Conservation (phyloP, 2,888 invertebrate genomes). For the Caradrina clavipalpis region DNA sequence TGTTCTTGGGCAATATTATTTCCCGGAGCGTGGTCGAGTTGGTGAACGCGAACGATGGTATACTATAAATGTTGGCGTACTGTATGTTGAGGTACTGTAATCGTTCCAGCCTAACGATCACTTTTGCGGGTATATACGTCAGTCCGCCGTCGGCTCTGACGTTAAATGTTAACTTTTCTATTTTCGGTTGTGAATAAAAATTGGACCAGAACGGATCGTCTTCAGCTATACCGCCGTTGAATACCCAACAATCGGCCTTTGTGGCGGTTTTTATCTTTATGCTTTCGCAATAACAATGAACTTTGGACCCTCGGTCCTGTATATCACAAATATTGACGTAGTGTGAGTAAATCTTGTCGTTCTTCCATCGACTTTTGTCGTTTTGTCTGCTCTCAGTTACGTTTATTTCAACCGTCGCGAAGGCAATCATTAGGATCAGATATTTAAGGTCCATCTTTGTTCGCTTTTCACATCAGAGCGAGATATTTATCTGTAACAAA, state of each 20-base stretch:
- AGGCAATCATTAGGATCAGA: constrained; percentile 87
- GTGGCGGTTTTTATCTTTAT: constrained; percentile 91
- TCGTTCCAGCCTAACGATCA: constrained; percentile 92
- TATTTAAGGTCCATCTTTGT: constrained; percentile 87
- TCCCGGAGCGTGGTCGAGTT: constrained; percentile 93
- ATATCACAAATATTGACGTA: constrained; percentile 91
- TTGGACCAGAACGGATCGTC: constrained; percentile 94
- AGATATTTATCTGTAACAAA: constrained; percentile 87
- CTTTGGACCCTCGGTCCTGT: constrained; percentile 89
- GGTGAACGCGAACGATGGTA: constrained; percentile 94
- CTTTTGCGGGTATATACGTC: constrained; percentile 93
- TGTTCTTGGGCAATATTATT: constrained; percentile 93
- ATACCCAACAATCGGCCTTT: constrained; percentile 95
- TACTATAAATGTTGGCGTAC: constrained; percentile 93
- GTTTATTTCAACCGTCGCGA: constrained; percentile 87
- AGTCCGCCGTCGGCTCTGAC: constrained; percentile 93
- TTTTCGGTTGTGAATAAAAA: constrained; percentile 93
- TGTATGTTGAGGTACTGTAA: constrained; percentile 93
- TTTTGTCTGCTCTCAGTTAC: constrained; percentile 87
- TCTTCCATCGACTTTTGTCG: constrained; percentile 88
- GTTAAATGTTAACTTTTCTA: constrained; percentile 93
- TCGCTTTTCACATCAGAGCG: constrained; percentile 77
- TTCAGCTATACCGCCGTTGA: constrained; percentile 93
- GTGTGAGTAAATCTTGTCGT: constrained; percentile 84
- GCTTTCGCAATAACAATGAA: constrained; percentile 93